Conservation (phyloP, 2,888 invertebrate genomes). For the Metalampra italica region DNA sequence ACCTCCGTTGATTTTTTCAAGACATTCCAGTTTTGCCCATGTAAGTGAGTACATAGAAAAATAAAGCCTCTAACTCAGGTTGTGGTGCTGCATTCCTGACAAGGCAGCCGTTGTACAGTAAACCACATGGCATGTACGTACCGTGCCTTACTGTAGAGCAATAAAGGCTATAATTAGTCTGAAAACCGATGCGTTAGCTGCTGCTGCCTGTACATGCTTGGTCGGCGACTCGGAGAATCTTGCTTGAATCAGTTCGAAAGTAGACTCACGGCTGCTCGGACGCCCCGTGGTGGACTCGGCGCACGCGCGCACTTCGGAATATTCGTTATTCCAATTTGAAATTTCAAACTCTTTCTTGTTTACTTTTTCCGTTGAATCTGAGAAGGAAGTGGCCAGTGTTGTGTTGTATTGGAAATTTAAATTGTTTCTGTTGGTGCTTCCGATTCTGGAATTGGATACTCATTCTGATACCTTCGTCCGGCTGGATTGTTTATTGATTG, state of each 20-base stretch:
- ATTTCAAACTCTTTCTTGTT: constrained; percentile 26
- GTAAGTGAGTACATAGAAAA: constrained; percentile 37
- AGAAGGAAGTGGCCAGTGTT: constrained; percentile 54
- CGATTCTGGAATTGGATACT: constrained; percentile 41
- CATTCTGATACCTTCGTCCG: constrained; percentile 24
- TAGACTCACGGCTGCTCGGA: constrained; percentile 56
- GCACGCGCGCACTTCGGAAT: constrained; percentile 42
- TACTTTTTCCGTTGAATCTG: constrained; percentile 17
- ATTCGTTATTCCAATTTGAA: constrained; percentile 42
- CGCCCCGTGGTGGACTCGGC: constrained; percentile 39
- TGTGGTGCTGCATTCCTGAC: constrained; percentile 64
- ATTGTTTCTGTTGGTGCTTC: constrained; percentile 44
- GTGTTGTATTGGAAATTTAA: constrained; percentile 42
- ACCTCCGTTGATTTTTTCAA: constrained; percentile 23
- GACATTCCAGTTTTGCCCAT: constrained; percentile 43
- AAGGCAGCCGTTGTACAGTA: constrained; percentile 30
- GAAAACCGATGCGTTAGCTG: background rate
- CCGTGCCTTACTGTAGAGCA: background rate
- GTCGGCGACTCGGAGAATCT: constrained; percentile 29
- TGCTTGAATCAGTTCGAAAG: constrained; percentile 65
- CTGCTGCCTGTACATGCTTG: constrained; percentile 23
- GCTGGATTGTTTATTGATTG: constrained; percentile 54
- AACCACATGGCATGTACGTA: background rate
- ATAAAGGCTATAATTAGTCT: background rate
- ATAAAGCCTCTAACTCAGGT: constrained; percentile 45